Base-by-base conservation (phyloP, 2,888 invertebrate genomes). In the Sialis fuliginosa region DNA sequence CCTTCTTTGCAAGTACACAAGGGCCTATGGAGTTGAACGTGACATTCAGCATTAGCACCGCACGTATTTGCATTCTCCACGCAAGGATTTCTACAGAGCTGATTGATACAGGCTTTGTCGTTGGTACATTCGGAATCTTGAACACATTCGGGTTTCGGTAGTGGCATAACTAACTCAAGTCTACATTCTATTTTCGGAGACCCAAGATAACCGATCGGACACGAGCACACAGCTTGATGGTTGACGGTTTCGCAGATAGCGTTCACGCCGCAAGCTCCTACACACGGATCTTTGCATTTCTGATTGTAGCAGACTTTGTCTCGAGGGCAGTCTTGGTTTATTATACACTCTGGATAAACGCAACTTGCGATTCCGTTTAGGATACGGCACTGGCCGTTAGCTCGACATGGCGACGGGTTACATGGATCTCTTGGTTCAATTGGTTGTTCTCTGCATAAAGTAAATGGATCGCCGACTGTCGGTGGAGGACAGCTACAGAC, bases 311-410 rank as follows among this genome's bases (percentile, higher is more conserved):
- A 91, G 2, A 86, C 81, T 54, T 80, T 77, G 52, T 86, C 78
- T 48, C 83, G 74, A 0, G 86, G 74, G 63, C 91, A 92, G 56
- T 91, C 90, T n/a, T 83, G 81, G 59, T 90, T 90, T 46, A 84
- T 79, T 4, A 90, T 70, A 62, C 91, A 91, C 63, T 90, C 91
- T 0, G 89, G 89, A 63, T 87, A 89, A 47, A 75, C 72, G 58
- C 89, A 90, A 45, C 75, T 72, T 0, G 86, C 83, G 4, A 73
- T 71, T 10, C 72, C 72, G 51, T 82, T 83, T 49, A 78, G 70
- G 1, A 80, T 71, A 48, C 77, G 75, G 60, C 91, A 91, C 52
- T 83, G 77, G 5, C 90, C 90, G 57, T 88, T 88, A 44, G 77
- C 74, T 41, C 79, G 79, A 58, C 90, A 91, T 1, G 89, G 89